Conservation (phyloP, 2,113 vertebrate species). For the Lethenteron camtschaticum region DNA sequence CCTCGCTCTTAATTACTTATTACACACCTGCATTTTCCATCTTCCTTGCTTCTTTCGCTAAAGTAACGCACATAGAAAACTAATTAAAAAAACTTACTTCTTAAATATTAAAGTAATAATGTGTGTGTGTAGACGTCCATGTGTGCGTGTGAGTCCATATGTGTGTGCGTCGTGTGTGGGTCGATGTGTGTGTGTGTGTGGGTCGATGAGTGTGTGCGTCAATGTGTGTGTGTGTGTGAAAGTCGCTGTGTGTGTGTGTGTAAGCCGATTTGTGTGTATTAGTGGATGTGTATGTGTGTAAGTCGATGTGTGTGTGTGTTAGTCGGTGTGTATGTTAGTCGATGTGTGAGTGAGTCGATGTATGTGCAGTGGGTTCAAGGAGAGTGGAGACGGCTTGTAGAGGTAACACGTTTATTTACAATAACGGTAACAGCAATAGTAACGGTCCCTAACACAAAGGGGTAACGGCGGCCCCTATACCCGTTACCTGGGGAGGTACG, state of each 20-base stretch:
- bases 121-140: neutral
- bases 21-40: too few relatives aligned
- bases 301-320: neutral
- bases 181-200: neutral
- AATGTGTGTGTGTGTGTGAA: neutral
- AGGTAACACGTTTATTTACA: too few relatives aligned
- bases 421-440: too few relatives aligned
- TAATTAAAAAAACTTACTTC: neutral
- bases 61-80: too few relatives aligned
- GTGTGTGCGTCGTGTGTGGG: neutral
- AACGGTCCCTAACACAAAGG: too few relatives aligned
- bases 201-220: neutral
- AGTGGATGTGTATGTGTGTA: neutral
- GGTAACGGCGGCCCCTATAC: too few relatives aligned
- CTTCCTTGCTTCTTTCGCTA: too few relatives aligned
- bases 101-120: neutral
- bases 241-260: neutral
- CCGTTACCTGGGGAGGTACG: too few relatives aligned
- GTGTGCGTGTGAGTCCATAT: neutral
- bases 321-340: neutral
- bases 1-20: too few relatives aligned
- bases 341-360: too few relatives aligned
- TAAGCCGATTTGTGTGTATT: neutral
- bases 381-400: too few relatives aligned
- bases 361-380: too few relatives aligned